Conservation (phyloP, 2,797 vertebrate species). For the Mormyrus proboscirostris region DNA sequence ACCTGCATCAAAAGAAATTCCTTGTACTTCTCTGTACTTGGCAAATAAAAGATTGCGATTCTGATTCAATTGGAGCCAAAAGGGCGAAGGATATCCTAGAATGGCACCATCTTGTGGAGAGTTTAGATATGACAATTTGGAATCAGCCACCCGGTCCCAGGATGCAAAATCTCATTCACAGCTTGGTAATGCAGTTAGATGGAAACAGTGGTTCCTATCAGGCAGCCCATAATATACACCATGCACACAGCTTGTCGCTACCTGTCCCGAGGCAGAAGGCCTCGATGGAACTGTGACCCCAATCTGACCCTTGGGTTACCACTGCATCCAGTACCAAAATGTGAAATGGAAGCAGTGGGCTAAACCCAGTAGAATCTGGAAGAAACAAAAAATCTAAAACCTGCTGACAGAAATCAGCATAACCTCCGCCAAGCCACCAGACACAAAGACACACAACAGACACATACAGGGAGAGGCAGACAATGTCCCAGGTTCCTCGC, state of each 20-base stretch:
- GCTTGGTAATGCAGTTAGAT: not conserved
- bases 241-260: not conserved
- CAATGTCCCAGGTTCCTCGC: constrained; percentile 30
- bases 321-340: not conserved
- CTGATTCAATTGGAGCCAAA: not conserved
- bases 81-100: not conserved
- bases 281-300: not conserved
- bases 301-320: not conserved
- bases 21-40: not conserved
- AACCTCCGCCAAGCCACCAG: not conserved
- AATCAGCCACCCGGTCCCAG: not conserved
- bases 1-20: not conserved
- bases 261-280: not conserved
- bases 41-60: not conserved
- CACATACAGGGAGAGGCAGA: constrained; percentile 22
- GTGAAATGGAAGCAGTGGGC: not conserved
- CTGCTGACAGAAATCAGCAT: constrained; percentile 3
- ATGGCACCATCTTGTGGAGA: constrained; percentile 18
- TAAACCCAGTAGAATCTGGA: not conserved
- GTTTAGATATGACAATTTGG: constrained; percentile 1
- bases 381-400: constrained; percentile 1
- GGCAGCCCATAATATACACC: not conserved
- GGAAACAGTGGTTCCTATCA: not conserved
- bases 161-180: constrained; percentile 5
- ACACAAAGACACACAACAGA: not conserved